Evolutionary conservation across 2,113 vertebrate genomes (phyloP), one percentile per base, ranked within the genome.

Genomic region (rabbit (Oryctolagus cuniculus)): DNA sequence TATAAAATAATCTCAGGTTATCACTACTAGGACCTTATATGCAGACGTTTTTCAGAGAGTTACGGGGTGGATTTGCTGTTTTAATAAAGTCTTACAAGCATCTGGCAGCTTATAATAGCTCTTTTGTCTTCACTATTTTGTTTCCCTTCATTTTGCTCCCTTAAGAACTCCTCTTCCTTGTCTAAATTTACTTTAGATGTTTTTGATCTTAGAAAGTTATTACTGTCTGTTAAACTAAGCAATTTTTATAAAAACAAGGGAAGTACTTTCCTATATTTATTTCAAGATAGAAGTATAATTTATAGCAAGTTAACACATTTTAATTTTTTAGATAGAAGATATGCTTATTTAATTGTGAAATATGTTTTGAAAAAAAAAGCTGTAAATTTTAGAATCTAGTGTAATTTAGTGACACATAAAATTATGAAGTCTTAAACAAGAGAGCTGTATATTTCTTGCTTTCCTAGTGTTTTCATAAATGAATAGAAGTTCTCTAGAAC

Each of bases 61-160:
- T 90, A 70, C 49, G 63, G 93, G 49, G 15, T 1, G 16, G 25
- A 16, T 44, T 64, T 87, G n/a, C 73, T 90, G 15, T 85, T 96
- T 90, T 85, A 73, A 78, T 88, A 67, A 88, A 72, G 25, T 72
- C 66, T 66, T 84, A 34, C 10, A 67, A 90, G 94, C 67, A 92
- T 84, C 67, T 84, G 67, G 49, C 8, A 72, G n/a, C 6, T 75
- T 81, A 5, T 55, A 64, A 58, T 51, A 63, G 7, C 36, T 69
- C 25, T 84, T 75, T 58, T 34, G 8, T 89, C 19, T 67, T 16
- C 9, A 61, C 1, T 31, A 9, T 66, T 89, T 55, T 66, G n/a
- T 58, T 91, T 80, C 11, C 61, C n/a, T 77, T 84, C 24, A 69
- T 73, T 55, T 10, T 85, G 15, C 16, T 86, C 19, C 25, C 53